Evolutionary conservation across 2,888 invertebrate genomes (phyloP), one percentile per base, ranked within the genome.

Genomic region (Bombyx huttoni): DNA sequence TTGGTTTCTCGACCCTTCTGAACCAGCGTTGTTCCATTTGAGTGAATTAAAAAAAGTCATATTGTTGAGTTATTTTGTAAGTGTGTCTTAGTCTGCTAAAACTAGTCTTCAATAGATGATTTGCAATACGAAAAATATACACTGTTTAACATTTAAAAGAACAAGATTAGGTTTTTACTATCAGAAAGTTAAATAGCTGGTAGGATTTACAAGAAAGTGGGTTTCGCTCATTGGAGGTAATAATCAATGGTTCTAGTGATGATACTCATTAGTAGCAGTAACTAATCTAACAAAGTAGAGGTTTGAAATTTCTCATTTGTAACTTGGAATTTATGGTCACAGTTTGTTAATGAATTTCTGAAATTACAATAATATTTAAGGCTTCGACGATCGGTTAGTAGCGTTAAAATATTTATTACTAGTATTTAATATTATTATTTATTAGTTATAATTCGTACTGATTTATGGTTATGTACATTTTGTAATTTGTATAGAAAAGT

Each of bases 1-100:
- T 54, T 64, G 66, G 61, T 62, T 60, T 58, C 64, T 52, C 50
- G 49, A 50, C 52, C 50, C 52, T 52, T 35, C 50, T 52, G 35
- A 35, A 35, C 35, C 7, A 7, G 9, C 9, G 7, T 35, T 35
- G 9, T 35, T n/a, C 7, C 7, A 35, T 35, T 35, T 35, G 35
- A 35, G 35, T 35, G 7, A 7, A 35, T 35, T n/a, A n/a, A n/a
- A n/a, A n/a, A n/a, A n/a, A n/a, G 54, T 64, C 24, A 24, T 5
- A 3, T 24, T 24, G 24, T 24, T 3, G 5, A 24, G 24, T 24
- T 24, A 24, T 24, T 24, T 24, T 24, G 5, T 24, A 24, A 24
- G 24, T 24, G 24, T 24, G 2, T 24, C 24, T 24, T 24, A 24
- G 24, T 24, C 5, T 24, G 24, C 2, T 24, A 24, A 24, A 5